Evolutionary conservation across 2,113 vertebrate genomes (phyloP).

Genomic region (Pterophyllum scalare): DNA sequence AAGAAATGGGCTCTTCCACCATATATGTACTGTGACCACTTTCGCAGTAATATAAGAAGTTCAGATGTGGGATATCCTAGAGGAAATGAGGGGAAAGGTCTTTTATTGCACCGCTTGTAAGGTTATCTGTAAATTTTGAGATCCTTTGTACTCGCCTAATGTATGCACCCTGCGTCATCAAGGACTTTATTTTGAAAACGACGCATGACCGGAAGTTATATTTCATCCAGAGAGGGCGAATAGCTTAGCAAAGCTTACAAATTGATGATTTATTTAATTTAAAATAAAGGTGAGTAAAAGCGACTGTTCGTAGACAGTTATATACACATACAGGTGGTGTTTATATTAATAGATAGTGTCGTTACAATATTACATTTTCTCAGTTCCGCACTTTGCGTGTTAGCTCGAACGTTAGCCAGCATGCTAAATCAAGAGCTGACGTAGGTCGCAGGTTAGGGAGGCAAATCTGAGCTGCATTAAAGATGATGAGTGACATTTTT

Average conservation of each 20-base stretch:
- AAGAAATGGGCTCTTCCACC: background rate
- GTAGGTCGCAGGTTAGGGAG: background rate
- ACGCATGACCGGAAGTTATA: constrained; percentile 23
- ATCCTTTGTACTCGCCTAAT: background rate
- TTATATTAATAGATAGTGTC: background rate
- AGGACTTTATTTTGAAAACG: constrained; percentile 50
- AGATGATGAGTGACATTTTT: background rate
- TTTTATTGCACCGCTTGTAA: background rate
- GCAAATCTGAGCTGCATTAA: background rate
- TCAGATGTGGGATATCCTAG: background rate
- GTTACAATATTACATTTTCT: background rate
- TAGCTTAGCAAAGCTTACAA: constrained; percentile 10
- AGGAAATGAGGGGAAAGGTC: no score
- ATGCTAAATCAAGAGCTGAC: constrained; percentile 32
- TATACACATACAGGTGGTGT: no score
- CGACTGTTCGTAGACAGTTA: background rate
- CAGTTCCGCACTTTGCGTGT: background rate
- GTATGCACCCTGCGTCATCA: background rate
- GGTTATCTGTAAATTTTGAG: background rate
- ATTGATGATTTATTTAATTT: constrained; percentile 33
- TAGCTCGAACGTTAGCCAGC: background rate
- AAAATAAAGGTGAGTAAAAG: constrained; percentile 48
- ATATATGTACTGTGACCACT: background rate
- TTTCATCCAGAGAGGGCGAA: background rate
- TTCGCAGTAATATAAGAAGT: background rate